Conservation (phyloP, 64 coral and sea anemone genomes). For the Dendrophyllia cribrosa region DNA sequence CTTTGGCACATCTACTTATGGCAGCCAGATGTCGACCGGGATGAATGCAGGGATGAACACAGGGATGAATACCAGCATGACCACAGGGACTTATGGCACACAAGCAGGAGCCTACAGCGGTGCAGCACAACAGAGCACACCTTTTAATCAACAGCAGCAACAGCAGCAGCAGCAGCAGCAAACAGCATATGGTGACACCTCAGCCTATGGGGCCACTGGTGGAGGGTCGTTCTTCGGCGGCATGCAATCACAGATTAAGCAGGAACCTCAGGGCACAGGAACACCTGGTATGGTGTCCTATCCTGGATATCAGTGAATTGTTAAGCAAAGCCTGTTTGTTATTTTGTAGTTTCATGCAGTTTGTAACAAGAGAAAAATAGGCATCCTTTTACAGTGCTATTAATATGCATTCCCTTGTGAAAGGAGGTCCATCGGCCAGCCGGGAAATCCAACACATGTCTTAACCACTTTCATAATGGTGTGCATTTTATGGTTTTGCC, state of each 20-base stretch:
- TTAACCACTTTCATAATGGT: too few relatives aligned
- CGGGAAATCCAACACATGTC: too few relatives aligned
- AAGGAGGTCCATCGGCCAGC: too few relatives aligned
- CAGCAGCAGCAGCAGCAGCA: conserved; percentile 80
- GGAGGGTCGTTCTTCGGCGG: conserved; percentile 82
- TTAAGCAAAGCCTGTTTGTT: neutral
- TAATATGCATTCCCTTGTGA: neutral
- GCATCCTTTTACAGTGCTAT: neutral
- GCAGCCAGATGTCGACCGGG: neutral
- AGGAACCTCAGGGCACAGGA: conserved; percentile 64
- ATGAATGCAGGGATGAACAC: conserved; percentile 44
- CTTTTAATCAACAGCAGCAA: conserved; percentile 75
- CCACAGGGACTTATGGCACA: conserved; percentile 56
- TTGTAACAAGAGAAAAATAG: neutral
- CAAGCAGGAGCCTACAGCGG: conserved; percentile 38
- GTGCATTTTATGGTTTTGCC: neutral
- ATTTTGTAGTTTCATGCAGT: neutral
- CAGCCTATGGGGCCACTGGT: conserved; percentile 60
- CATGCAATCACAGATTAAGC: conserved; percentile 81
- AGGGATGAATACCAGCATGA: conserved; percentile 66
- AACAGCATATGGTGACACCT: conserved; percentile 48
- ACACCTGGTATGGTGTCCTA: conserved; percentile 77
- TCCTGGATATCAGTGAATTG: conserved; percentile 76
- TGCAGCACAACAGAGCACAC: conserved; percentile 37
- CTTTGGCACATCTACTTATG: neutral